These are phyloP conservation scores for Acanthopleura granulata DNA, from an alignment of 2,888 invertebrate species.

Conservation along the genomic window DNA sequence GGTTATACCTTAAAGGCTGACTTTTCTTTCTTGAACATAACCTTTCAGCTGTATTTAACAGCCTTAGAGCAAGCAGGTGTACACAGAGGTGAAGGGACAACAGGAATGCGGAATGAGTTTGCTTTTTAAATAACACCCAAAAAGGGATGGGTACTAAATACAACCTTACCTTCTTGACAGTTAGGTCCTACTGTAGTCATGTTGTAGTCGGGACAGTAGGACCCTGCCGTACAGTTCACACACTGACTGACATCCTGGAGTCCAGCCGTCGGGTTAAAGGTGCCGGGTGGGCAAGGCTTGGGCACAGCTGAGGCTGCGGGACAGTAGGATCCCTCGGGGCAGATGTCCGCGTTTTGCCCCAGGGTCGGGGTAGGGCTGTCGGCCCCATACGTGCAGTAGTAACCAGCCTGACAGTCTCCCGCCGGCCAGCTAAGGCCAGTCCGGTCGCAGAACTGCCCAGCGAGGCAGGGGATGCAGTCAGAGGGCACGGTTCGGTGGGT, in stretches of 20 bases:
- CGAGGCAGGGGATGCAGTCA: conserved; percentile 61
- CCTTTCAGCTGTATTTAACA: no score
- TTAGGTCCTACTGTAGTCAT: conserved; percentile 46
- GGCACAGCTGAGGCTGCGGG: conserved; percentile 51
- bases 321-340: conserved; percentile 63
- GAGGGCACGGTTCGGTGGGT: conserved; percentile 46
- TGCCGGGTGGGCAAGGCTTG: conserved; percentile 53
- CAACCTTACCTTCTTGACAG: conserved; percentile 48
- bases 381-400: conserved; percentile 54
- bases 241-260: conserved; percentile 45
- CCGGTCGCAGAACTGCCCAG: conserved; percentile 53
- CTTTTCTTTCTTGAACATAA: no score
- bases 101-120: no score
- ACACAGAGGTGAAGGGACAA: no score
- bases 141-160: no score
- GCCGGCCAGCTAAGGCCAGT: conserved; percentile 46
- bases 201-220: conserved; percentile 52
- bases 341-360: conserved; percentile 52
- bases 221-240: conserved; percentile 57
- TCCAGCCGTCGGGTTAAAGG: conserved; percentile 48
- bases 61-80: no score
- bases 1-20: no score
- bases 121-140: no score
- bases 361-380: conserved; percentile 53
- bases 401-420: conserved; percentile 54